phyloP scores from a whole-genome alignment of 1,140 invertebrate genomes.

The Neelides sp. region DNA sequence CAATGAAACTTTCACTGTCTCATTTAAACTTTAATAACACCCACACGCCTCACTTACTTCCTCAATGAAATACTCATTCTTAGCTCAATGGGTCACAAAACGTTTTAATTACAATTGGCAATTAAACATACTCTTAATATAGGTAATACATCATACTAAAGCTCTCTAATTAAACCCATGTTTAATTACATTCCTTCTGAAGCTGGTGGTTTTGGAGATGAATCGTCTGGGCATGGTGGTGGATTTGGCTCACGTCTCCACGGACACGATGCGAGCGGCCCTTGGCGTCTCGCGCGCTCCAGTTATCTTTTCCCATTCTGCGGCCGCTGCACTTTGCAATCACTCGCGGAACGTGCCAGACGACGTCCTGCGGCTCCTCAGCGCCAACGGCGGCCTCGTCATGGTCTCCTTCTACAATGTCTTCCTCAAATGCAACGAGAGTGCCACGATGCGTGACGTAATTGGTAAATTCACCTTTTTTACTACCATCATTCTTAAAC shows the following conservation, averaged over 20 bases:
- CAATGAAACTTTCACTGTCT: not conserved
- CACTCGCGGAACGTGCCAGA: slow-evolving; percentile 42
- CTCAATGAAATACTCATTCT: too few relatives aligned
- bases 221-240: slow-evolving; percentile 40
- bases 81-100: too few relatives aligned
- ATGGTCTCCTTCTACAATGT: slow-evolving; percentile 33
- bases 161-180: too few relatives aligned
- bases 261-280: slow-evolving; percentile 38
- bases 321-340: slow-evolving; percentile 39
- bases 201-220: slow-evolving; percentile 32
- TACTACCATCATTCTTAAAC: too few relatives aligned
- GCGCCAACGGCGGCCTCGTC: slow-evolving; percentile 31
- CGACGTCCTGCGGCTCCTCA: slow-evolving; percentile 35
- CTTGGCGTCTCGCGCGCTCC: slow-evolving; percentile 37
- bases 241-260: slow-evolving; percentile 41
- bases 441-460: slow-evolving; percentile 38
- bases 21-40: too few relatives aligned
- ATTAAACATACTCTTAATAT: too few relatives aligned
- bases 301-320: slow-evolving; percentile 44
- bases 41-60: too few relatives aligned
- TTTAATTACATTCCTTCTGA: slow-evolving; percentile 13
- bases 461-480: slow-evolving; percentile 38
- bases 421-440: slow-evolving; percentile 32
- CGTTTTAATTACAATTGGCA: too few relatives aligned
- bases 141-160: too few relatives aligned